A percentile compares a stretch with the other conserved stretches of the same genome.
phyloP scores from a whole-genome alignment of 2,113 vertebrate species.

The Microcebus jonahi region DNA sequence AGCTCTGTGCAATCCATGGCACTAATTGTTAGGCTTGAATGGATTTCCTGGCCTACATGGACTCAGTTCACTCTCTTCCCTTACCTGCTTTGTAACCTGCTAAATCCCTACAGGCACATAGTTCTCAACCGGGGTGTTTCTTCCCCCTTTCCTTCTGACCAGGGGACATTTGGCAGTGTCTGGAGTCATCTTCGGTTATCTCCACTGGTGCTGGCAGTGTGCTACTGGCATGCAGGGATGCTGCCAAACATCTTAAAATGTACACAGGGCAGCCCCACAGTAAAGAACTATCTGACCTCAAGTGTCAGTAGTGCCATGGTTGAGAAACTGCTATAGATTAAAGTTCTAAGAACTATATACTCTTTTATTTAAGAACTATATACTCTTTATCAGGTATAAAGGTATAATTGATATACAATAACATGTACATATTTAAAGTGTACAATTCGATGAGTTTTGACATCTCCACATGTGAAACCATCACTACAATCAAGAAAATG shows the following conservation, averaged over 20 bases:
- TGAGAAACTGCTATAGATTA: background rate
- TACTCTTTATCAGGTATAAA: background rate
- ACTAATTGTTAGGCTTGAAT: too few species aligned
- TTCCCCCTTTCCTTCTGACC: accelerated
- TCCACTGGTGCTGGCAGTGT: background rate
- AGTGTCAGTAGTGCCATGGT: background rate
- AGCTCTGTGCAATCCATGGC: background rate
- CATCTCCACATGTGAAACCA: background rate
- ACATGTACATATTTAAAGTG: background rate
- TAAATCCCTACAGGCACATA: background rate
- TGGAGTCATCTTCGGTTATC: background rate
- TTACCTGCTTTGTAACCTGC: background rate
- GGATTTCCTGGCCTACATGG: too few species aligned
- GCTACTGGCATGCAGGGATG: background rate
- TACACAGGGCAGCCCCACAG: too few species aligned
- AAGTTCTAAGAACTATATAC: background rate
- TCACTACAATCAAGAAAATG: background rate
- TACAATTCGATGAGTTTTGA: background rate
- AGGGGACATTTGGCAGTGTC: background rate
- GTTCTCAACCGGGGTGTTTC: background rate
- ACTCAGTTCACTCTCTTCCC: background rate
- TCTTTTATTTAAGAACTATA: background rate
- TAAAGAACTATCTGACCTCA: background rate
- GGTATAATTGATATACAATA: background rate
- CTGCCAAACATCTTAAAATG: background rate